Conservation (phyloP, 2,113 vertebrate genomes). For the Dipodomys spectabilis region DNA sequence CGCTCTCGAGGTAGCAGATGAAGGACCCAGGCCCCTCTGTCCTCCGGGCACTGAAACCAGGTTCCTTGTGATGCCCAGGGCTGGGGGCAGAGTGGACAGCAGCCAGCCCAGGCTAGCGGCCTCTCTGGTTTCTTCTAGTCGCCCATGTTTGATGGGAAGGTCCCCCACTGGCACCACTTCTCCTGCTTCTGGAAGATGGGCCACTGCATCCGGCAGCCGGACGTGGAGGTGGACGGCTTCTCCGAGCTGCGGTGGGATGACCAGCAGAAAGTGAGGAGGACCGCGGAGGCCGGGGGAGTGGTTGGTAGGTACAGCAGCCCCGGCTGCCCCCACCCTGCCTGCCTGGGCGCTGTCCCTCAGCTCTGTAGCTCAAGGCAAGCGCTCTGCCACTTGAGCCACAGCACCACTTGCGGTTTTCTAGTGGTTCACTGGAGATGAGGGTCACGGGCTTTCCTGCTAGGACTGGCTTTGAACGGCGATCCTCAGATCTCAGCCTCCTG, state of each 20-base stretch:
- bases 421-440: no score
- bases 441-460: no score
- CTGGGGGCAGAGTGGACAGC: not conserved
- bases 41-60: not conserved
- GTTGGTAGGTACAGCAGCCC: constrained; percentile 62
- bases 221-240: constrained; percentile 93
- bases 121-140: constrained; percentile 87
- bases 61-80: fast-evolving
- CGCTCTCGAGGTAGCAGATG: fast-evolving
- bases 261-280: constrained; percentile 97
- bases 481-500: no score
- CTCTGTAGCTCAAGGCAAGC: no score
- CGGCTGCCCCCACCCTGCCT: no score
- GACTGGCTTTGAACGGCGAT: no score
- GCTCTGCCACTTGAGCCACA: no score
- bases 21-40: no score
- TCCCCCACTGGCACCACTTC: constrained; percentile 98
- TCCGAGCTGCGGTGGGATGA: constrained; percentile 96
- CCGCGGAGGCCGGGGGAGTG: constrained; percentile 92
- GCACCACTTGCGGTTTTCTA: no score
- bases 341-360: no score
- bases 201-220: constrained; percentile 87
- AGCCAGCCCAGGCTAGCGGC: not conserved
- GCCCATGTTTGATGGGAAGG: constrained; percentile 98
- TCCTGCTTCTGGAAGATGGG: constrained; percentile 97